Percentiles rank a stretch among this genome's conserved stretches.
Conservation (phyloP, 2,888 invertebrate genomes). For the Leptinotarsa juncta region DNA sequence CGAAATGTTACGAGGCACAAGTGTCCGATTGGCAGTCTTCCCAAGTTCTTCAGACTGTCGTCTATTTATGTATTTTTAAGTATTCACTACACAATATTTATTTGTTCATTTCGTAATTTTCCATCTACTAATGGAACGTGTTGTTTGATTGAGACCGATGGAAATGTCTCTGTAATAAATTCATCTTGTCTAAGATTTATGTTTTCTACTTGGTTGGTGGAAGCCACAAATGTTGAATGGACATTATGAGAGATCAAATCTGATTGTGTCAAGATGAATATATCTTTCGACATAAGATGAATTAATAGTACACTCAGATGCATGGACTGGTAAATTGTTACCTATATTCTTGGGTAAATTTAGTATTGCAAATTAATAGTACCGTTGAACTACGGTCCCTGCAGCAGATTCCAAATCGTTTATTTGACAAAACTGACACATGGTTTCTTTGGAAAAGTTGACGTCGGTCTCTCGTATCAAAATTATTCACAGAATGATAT, state of each 20-base stretch:
- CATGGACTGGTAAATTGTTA: not conserved
- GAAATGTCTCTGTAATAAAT: conserved; percentile 20
- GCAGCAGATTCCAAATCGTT: no score
- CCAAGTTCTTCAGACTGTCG: conserved; percentile 24
- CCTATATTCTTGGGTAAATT: no score
- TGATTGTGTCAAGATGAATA: not conserved
- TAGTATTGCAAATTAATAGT: no score
- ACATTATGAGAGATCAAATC: not conserved
- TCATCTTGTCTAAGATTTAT: conserved; percentile 3
- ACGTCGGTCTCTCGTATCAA: no score
- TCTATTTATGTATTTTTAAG: conserved; percentile 27
- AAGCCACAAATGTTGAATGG: conserved; percentile 19
- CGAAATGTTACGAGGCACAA: conserved; percentile 26
- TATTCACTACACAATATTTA: conserved; percentile 27
- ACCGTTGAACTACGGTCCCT: no score
- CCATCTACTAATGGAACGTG: conserved; percentile 14
- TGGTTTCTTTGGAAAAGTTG: no score
- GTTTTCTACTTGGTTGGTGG: not conserved
- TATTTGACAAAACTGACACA: no score
- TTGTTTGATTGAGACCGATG: conserved; percentile 6
- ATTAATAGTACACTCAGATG: no score
- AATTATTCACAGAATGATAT: no score
- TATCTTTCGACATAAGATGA: not conserved
- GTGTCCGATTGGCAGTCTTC: conserved; percentile 35
- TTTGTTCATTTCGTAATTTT: conserved; percentile 29